A percentile compares a stretch with the other conserved stretches of the same genome.
Conservation (phyloP, 2,797 vertebrate genomes). For the Enteromius treurensis region DNA sequence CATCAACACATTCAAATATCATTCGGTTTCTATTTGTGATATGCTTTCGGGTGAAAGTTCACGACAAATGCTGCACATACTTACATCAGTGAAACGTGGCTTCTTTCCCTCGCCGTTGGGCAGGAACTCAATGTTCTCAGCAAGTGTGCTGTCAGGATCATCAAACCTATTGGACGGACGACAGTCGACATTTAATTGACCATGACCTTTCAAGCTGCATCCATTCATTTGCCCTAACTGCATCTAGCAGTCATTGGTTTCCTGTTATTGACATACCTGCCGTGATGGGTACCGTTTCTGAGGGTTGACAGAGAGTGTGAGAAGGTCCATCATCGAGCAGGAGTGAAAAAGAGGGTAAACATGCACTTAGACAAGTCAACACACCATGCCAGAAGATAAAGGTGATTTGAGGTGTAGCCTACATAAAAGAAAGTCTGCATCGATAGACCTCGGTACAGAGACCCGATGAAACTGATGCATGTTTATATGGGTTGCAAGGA, state of each 20-base stretch:
- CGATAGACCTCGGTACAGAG: neutral
- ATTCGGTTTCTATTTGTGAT: neutral
- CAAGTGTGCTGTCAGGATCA: slow-evolving; percentile 74
- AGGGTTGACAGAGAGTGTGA: slow-evolving; percentile 43
- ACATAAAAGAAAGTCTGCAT: neutral
- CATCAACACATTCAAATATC: neutral
- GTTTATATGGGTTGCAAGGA: slow-evolving; percentile 2
- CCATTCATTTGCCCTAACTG: neutral
- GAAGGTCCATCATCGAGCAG: slow-evolving; percentile 66
- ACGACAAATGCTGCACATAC: slow-evolving; percentile 55
- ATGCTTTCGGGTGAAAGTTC: neutral
- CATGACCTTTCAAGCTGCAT: neutral
- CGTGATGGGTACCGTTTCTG: slow-evolving; percentile 76
- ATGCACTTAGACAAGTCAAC: slow-evolving; percentile 71
- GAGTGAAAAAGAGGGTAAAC: slow-evolving; percentile 72
- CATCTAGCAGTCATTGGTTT: neutral
- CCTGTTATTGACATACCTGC: slow-evolving; percentile 71
- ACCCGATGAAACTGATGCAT: neutral
- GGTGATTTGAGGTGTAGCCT: slow-evolving; percentile 5
- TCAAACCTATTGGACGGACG: slow-evolving; percentile 78
- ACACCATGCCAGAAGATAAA: slow-evolving; percentile 33
- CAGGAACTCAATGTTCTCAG: slow-evolving; percentile 87
- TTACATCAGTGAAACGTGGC: slow-evolving; percentile 91
- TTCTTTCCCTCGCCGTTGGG: slow-evolving; percentile 83
- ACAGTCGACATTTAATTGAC: neutral